Conservation (phyloP, 37 sponge, comb jelly and placozoan species). For the Lycopodina hypogea region DNA sequence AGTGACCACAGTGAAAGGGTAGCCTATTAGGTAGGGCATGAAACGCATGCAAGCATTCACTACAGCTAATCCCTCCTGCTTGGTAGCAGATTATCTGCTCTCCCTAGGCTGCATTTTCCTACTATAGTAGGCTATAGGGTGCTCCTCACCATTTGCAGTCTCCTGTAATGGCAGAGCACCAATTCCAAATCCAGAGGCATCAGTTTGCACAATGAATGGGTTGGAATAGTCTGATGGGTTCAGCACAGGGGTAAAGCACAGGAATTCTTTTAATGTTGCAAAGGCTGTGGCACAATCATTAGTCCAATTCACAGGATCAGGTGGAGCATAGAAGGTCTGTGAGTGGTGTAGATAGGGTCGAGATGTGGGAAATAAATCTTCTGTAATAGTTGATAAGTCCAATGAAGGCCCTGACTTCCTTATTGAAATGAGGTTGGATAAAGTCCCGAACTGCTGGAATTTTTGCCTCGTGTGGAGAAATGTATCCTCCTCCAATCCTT, state of each 20-base stretch:
- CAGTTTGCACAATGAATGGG: background rate
- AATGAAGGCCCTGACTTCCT: conserved; percentile 26
- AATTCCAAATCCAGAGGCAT: background rate
- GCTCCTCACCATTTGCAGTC: background rate
- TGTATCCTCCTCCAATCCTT: conserved; percentile 19
- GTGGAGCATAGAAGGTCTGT: conserved; percentile 7
- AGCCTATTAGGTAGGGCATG: background rate
- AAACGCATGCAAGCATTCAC: background rate
- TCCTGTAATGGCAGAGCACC: background rate
- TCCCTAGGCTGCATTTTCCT: background rate
- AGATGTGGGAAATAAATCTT: conserved; percentile 25
- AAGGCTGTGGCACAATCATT: background rate
- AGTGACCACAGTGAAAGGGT: background rate
- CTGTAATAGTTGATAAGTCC: conserved; percentile 45
- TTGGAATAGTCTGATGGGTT: background rate
- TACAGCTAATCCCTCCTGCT: background rate
- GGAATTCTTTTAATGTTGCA: background rate
- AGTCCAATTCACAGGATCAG: background rate
- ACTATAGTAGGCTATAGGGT: conserved; percentile 4
- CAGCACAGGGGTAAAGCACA: background rate
- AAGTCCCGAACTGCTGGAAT: conserved; percentile 20
- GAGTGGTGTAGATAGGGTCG: conserved; percentile 15
- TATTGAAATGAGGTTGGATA: conserved; percentile 18
- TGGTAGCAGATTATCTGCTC: background rate
- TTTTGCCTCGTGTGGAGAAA: background rate